phyloP scores from a whole-genome alignment of 2,113 vertebrate genomes.

The Scophthalmus maximus region DNA sequence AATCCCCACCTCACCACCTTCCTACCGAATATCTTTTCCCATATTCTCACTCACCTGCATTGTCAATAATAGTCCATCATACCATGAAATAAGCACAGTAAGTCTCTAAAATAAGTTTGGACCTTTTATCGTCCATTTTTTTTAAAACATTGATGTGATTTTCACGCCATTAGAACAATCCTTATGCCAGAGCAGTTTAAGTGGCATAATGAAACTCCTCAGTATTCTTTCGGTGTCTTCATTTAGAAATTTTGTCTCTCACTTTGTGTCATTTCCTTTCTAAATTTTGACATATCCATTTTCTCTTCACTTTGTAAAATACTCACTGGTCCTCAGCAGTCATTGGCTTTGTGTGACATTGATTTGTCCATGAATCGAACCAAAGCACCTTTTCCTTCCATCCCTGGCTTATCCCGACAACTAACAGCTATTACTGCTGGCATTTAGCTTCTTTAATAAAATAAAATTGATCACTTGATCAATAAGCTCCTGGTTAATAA shows the following conservation, averaged over 20 bases:
- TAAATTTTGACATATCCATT: background rate
- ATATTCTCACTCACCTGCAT: background rate
- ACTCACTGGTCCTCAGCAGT: background rate
- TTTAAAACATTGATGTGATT: background rate
- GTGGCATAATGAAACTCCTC: no score
- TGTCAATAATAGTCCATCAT: no score
- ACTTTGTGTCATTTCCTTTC: background rate
- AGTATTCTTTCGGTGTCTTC: no score
- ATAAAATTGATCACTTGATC: conserved; percentile 60
- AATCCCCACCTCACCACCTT: conserved; percentile 3
- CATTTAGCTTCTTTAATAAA: conserved; percentile 65
- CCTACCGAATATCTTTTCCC: no score
- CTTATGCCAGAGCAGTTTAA: no score
- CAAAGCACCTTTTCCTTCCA: conserved; percentile 10
- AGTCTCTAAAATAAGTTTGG: no score
- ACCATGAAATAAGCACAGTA: no score
- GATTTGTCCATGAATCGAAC: conserved; percentile 58
- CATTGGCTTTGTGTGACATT: conserved; percentile 16
- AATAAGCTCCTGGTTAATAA: conserved; percentile 63
- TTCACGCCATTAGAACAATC: no score
- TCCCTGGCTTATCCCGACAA: conserved; percentile 40
- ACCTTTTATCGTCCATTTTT: background rate
- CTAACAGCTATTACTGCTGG: conserved; percentile 46
- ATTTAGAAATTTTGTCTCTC: no score
- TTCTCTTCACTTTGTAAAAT: conserved; percentile 11